Evolutionary conservation across 1,140 invertebrate genomes (phyloP).

Genomic region (Cepaea nemoralis): DNA sequence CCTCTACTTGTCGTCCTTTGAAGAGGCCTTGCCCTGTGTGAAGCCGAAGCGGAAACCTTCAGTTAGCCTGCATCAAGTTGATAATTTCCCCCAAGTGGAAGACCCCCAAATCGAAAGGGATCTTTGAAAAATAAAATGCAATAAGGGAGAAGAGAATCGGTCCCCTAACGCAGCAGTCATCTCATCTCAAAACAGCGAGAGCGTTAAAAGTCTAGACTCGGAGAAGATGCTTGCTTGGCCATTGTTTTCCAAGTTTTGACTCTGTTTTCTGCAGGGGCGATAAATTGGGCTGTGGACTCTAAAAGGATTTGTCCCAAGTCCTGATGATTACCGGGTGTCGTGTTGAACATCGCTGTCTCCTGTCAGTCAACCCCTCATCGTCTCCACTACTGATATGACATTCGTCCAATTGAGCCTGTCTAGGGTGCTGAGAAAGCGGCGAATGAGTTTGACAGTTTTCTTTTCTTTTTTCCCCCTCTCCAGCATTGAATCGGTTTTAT

Average conservation of each 20-base stretch:
- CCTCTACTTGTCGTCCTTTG: not conserved
- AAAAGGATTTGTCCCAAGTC: not conserved
- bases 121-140: not conserved
- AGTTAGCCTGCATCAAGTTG: constrained; percentile 21
- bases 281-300: constrained; percentile 8
- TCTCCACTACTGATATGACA: constrained; percentile 22
- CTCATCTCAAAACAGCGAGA: not conserved
- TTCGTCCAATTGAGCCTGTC: constrained; percentile 28
- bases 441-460: constrained; percentile 29
- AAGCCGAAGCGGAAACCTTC: constrained; percentile 6
- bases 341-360: constrained; percentile 25
- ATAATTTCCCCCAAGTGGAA: constrained; percentile 23
- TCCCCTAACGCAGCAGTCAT: not conserved
- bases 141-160: not conserved
- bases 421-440: constrained; percentile 23
- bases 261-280: not conserved
- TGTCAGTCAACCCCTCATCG: constrained; percentile 17
- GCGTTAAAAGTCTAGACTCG: not conserved
- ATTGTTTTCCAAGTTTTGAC: constrained; percentile 7
- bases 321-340: constrained; percentile 22
- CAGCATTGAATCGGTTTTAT: not conserved
- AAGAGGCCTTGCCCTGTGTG: not conserved
- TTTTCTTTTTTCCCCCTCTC: not conserved
- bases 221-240: not conserved
- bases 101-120: constrained; percentile 1